phyloP scores from a whole-genome alignment of 2,888 invertebrate species.

The Crepidodera aurea region DNA sequence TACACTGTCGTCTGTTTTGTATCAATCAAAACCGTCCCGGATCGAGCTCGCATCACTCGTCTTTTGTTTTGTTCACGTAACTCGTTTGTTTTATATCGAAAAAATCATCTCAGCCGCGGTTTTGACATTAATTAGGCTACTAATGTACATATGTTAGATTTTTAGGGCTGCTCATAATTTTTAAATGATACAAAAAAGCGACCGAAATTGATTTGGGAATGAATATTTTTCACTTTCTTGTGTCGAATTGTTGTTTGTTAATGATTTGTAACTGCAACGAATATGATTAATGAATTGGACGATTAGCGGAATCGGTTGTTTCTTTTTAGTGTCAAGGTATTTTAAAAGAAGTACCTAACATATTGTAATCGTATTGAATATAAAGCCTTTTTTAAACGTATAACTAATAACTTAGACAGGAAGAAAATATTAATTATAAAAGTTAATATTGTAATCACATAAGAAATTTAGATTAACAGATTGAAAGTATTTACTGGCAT shows the following conservation, averaged over 20 bases:
- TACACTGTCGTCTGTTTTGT: slow-evolving; percentile 59
- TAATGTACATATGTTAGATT: slow-evolving; percentile 60
- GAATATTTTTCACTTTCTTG: slow-evolving; percentile 39
- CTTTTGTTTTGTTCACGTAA: slow-evolving; percentile 54
- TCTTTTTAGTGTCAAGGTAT: neutral
- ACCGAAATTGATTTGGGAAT: slow-evolving; percentile 38
- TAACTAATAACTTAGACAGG: no score
- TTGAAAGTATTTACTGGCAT: no score
- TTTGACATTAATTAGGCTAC: slow-evolving; percentile 59
- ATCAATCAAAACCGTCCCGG: slow-evolving; percentile 58
- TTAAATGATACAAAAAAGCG: slow-evolving; percentile 40
- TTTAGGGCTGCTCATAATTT: slow-evolving; percentile 50
- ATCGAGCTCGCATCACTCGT: slow-evolving; percentile 50
- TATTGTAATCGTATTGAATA: no score
- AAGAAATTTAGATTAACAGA: no score
- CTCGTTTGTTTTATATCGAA: slow-evolving; percentile 55
- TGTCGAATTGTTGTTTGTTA: slow-evolving; percentile 19
- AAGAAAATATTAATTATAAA: no score
- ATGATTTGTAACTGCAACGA: slow-evolving; percentile 29
- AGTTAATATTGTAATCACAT: no score
- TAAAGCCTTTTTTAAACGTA: no score
- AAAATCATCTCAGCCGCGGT: slow-evolving; percentile 57
- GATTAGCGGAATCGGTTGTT: slow-evolving; percentile 5
- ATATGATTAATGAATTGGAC: slow-evolving; percentile 15
- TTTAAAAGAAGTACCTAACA: no score